Percentiles rank a stretch among this genome's conserved stretches.
These are phyloP conservation scores for Pantherophis alleghaniensis DNA, from an alignment of 2,797 vertebrate species.

Conservation along the genomic window DNA sequence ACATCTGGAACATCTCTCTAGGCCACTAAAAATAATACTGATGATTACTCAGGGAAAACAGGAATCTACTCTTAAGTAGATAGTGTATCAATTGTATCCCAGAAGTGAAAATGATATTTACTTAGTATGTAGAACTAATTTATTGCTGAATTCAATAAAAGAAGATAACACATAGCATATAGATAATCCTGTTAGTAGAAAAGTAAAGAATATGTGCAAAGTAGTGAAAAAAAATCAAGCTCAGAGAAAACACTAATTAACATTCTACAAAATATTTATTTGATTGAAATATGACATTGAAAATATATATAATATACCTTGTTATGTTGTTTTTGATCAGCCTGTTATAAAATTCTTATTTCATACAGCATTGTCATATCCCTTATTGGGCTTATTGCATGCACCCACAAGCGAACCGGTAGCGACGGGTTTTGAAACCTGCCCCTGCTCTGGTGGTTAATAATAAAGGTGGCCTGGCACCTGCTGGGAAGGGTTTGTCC, in stretches of 20 bases:
- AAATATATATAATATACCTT: neutral
- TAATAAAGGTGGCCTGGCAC: neutral
- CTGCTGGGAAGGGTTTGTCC: neutral
- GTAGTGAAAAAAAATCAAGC: conserved; percentile 22
- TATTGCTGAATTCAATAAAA: neutral
- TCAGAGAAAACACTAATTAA: conserved; percentile 29
- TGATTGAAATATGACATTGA: conserved; percentile 31
- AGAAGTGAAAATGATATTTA: conserved; percentile 4
- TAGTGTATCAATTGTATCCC: neutral
- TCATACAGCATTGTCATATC: neutral
- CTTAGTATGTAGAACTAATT: neutral
- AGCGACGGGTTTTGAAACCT: too few species aligned
- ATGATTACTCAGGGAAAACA: neutral
- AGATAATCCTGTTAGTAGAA: neutral
- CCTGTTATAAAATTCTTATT: neutral
- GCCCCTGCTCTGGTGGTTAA: neutral
- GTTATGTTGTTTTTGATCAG: neutral
- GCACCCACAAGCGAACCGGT: too few species aligned
- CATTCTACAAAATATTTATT: conserved; percentile 45
- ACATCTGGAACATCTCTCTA: neutral
- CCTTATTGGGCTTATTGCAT: neutral
- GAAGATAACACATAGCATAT: neutral
- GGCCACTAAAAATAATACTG: neutral
- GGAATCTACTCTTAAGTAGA: neutral
- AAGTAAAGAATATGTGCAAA: neutral